Conservation (phyloP, 1,140 invertebrate species). For the Lutraria rhynchaena region DNA sequence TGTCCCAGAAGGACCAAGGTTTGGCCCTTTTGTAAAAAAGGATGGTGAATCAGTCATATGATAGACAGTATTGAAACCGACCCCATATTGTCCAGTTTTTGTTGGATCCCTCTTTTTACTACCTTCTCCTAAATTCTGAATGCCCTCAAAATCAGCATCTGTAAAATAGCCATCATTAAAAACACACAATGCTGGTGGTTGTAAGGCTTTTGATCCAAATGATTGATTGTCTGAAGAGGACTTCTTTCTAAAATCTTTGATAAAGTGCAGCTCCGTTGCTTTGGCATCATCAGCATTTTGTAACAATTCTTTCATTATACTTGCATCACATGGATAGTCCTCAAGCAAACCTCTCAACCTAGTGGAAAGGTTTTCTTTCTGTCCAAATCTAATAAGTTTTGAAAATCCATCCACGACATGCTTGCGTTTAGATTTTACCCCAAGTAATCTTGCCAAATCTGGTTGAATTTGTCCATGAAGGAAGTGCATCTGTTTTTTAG, state of each 20-base stretch:
- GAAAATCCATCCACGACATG: constrained; percentile 23
- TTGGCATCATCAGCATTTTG: constrained; percentile 82
- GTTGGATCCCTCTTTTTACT: constrained; percentile 66
- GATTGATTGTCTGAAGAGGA: constrained; percentile 46
- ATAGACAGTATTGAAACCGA: constrained; percentile 79
- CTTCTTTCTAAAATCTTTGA: constrained; percentile 70
- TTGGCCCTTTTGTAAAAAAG: constrained; percentile 68
- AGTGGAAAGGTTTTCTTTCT: constrained; percentile 72
- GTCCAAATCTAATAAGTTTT: constrained; percentile 67
- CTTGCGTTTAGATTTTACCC: constrained; percentile 64
- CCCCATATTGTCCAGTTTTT: constrained; percentile 76
- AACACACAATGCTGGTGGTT: constrained; percentile 75
- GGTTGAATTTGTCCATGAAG: constrained; percentile 57
- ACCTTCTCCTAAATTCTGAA: constrained; percentile 72
- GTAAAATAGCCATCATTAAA: constrained; percentile 76
- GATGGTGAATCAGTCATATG: constrained; percentile 77
- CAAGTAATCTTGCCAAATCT: constrained; percentile 57
- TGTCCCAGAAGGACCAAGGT: constrained; percentile 59
- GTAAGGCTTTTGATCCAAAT: constrained; percentile 68
- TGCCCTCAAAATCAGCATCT: constrained; percentile 73
- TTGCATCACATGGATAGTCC: constrained; percentile 73
- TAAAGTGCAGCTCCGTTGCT: constrained; percentile 76
- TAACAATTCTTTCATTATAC: constrained; percentile 72
- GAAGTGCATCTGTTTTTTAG: constrained; percentile 46
- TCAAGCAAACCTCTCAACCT: constrained; percentile 71